Evolutionary conservation across 2,888 invertebrate genomes (phyloP).

Genomic region (Drosophila barbarae): DNA sequence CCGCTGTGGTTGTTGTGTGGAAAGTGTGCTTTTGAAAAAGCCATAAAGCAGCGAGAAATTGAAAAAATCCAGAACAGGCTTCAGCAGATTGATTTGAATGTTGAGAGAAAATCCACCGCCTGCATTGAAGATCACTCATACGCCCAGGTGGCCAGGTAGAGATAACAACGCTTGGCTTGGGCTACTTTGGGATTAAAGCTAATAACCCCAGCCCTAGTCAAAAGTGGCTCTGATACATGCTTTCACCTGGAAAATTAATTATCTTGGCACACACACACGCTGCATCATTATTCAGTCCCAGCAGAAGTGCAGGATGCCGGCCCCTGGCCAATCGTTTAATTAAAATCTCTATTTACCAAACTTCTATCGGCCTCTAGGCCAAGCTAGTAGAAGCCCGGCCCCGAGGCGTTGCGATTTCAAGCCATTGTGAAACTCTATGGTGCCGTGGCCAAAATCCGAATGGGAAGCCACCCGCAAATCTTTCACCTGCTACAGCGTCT

Average conservation of each 20-base stretch:
- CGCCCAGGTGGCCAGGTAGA: conserved; percentile 17
- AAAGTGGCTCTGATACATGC: conserved; percentile 1
- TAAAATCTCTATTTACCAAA: conserved; percentile 65
- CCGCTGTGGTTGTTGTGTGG: conserved; percentile 1
- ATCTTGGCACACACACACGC: neutral
- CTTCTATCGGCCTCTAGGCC: conserved; percentile 12
- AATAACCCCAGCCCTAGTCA: neutral
- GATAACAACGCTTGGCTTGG: neutral
- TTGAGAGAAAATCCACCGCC: neutral
- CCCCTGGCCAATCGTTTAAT: conserved; percentile 66
- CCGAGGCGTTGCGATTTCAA: conserved; percentile 31
- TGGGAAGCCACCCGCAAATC: conserved; percentile 62
- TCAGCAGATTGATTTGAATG: conserved; percentile 18
- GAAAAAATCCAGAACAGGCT: conserved; percentile 28
- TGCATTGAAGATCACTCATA: conserved; percentile 11
- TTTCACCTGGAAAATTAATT: conserved; percentile 32
- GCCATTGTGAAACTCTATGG: conserved; percentile 60
- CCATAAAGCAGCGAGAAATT: conserved; percentile 24
- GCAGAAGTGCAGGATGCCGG: conserved; percentile 13
- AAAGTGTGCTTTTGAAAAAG: conserved; percentile 22
- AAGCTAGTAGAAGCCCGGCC: neutral
- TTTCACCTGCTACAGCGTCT: conserved; percentile 55
- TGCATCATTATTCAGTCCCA: conserved; percentile 12
- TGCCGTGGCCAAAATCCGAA: conserved; percentile 10
- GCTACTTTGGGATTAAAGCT: neutral